Percentiles rank a stretch among this genome's conserved stretches.
These are phyloP conservation scores for Alouatta caraya DNA, from an alignment of 2,797 vertebrate genomes.

Conservation along the genomic window DNA sequence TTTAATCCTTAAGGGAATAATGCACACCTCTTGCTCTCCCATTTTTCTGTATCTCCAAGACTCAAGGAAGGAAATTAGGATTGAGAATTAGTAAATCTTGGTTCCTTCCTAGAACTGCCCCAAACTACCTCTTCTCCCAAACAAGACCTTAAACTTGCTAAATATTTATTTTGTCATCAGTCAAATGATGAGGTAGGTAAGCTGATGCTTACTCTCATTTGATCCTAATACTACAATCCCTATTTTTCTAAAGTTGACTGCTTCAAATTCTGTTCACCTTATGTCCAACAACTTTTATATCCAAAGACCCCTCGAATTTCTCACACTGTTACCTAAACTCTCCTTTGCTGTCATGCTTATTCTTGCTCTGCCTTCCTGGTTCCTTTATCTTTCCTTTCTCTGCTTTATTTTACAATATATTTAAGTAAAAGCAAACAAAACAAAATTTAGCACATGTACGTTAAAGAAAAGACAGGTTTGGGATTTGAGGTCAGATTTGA, in stretches of 20 bases:
- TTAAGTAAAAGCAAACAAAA: background rate
- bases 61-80: conserved; percentile 14
- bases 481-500: conserved; percentile 21
- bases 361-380: background rate
- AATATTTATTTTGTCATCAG: background rate
- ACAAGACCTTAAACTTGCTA: conserved; percentile 19
- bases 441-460: background rate
- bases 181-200: background rate
- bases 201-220: background rate
- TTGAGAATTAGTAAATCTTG: background rate
- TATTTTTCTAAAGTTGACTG: background rate
- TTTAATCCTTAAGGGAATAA: background rate
- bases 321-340: background rate
- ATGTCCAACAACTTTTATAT: background rate
- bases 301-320: background rate
- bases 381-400: background rate
- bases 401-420: background rate
- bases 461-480: background rate
- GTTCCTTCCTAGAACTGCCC: background rate
- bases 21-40: background rate
- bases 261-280: background rate
- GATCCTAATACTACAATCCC: background rate
- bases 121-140: background rate
- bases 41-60: background rate
- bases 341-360: background rate